Evolutionary conservation across 1,140 invertebrate species (phyloP), one percentile per base, ranked within the genome.

Genomic region (Carcinoscorpius rotundicauda): DNA sequence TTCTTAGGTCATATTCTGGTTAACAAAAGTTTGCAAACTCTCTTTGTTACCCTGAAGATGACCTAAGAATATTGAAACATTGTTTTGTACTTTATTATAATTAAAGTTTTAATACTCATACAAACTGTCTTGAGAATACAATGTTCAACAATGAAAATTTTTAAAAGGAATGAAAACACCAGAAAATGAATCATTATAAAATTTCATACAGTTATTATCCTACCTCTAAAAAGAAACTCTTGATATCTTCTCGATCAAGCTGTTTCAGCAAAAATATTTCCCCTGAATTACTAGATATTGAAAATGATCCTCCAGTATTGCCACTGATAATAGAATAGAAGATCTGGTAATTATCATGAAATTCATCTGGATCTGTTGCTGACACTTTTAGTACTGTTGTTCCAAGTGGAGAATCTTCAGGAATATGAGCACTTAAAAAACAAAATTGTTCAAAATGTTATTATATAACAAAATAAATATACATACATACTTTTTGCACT

Each of bases 371-470:
- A 79, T 98, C 94, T 50, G 86, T 89, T 0, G 95, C 94, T 63
- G 84, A 83, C 78, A 97, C 93, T 91, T 94, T 95, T 76, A 97
- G 80, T 79, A 98, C 87, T 76, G 94, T 98, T 75, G 83, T 85
- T 77, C 92, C 92, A 71, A 87, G 82, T 5, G 85, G 80, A 70
- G 90, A 84, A 75, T 90, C 88, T 80, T 98, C 93, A 48, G 83
- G 84, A 3, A 91, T 80, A 49, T 83, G 83, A 4, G 89, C 81
- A 70, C 87, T 89, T 78, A 66, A 68, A 68, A 61, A 68, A 52
- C 61, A 65, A 63, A 5, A 62, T 50, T 64, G 5, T 51, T 66
- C 11, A 73, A 70, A 69, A 66, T 51, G 59, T 64, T 63, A 58
- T 57, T 66, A 59, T 67, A 68, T 65, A 72, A 63, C 5, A 66